Conservation (phyloP, 1,140 invertebrate genomes). For the Megathymus violae region DNA sequence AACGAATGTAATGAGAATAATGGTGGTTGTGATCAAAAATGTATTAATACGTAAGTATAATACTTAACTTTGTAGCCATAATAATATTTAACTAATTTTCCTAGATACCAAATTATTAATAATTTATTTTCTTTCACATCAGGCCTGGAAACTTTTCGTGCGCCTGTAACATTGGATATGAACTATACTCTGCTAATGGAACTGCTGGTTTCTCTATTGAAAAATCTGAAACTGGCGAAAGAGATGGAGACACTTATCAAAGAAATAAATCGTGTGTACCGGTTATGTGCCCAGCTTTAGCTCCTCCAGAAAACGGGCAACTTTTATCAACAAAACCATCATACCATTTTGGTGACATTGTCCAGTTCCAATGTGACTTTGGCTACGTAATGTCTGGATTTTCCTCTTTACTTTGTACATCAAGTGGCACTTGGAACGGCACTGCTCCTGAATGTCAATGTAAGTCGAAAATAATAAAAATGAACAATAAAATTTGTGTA, state of each 20-base stretch:
- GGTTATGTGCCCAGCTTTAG: conserved; percentile 92
- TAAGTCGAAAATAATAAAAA: conserved; percentile 77
- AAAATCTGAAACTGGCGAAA: conserved; percentile 91
- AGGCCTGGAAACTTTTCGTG: conserved; percentile 94
- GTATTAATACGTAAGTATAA: conserved; percentile 90
- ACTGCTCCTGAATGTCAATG: conserved; percentile 96
- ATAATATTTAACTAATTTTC: too few species aligned
- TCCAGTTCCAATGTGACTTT: conserved; percentile 97
- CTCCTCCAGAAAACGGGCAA: conserved; percentile 94
- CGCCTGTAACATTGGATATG: conserved; percentile 95
- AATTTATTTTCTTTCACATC: conserved; percentile 48
- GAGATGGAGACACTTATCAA: conserved; percentile 94
- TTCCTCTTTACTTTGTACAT: conserved; percentile 93
- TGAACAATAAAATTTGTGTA: too few species aligned
- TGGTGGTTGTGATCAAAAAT: conserved; percentile 97
- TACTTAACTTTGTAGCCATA: too few species aligned
- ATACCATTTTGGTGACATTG: conserved; percentile 95
- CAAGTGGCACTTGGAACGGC: conserved; percentile 96
- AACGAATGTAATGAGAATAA: conserved; percentile 96
- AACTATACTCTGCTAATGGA: conserved; percentile 94
- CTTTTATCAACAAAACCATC: conserved; percentile 91
- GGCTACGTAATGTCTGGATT: conserved; percentile 96
- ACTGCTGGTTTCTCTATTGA: conserved; percentile 95
- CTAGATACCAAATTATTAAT: too few species aligned
- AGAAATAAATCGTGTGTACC: conserved; percentile 98